Evolutionary conservation across 53 echinoderm and acorn worm species (phyloP).

Genomic region (Henricia sp.): DNA sequence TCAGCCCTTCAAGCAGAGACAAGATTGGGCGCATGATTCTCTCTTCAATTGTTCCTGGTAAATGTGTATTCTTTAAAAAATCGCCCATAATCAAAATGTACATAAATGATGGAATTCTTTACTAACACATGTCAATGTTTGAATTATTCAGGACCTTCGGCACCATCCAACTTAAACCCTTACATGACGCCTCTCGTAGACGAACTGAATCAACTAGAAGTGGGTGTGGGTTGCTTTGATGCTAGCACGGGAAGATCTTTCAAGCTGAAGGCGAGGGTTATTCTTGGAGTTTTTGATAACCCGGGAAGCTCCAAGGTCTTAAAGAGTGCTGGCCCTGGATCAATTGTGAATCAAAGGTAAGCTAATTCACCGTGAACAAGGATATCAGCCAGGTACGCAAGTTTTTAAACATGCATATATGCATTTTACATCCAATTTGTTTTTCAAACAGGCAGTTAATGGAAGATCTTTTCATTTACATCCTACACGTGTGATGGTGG

Average conservation of each 20-base stretch:
- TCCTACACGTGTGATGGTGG: neutral
- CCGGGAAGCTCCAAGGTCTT: constrained; percentile 1
- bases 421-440: neutral
- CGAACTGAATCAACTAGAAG: constrained; percentile 2
- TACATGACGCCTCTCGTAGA: constrained; percentile 9
- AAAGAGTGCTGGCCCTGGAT: constrained; percentile 9
- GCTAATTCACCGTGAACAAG: neutral
- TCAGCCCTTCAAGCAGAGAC: neutral
- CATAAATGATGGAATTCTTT: neutral
- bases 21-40: constrained; percentile 15
- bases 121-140: neutral
- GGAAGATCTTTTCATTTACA: neutral
- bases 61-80: neutral
- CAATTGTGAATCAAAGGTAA: constrained; percentile 1
- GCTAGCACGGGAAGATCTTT: neutral
- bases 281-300: constrained; percentile 11
- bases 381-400: neutral
- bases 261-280: constrained; percentile 6
- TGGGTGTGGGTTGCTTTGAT: constrained; percentile 1
- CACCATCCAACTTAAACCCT: neutral
- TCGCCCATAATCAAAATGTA: neutral
- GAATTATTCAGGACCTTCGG: constrained; percentile 1
- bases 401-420: neutral
- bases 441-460: neutral
- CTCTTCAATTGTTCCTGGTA: constrained; percentile 10